Evolutionary conservation across 1,140 invertebrate species (phyloP).

Genomic region (Metaphire vulgaris): DNA sequence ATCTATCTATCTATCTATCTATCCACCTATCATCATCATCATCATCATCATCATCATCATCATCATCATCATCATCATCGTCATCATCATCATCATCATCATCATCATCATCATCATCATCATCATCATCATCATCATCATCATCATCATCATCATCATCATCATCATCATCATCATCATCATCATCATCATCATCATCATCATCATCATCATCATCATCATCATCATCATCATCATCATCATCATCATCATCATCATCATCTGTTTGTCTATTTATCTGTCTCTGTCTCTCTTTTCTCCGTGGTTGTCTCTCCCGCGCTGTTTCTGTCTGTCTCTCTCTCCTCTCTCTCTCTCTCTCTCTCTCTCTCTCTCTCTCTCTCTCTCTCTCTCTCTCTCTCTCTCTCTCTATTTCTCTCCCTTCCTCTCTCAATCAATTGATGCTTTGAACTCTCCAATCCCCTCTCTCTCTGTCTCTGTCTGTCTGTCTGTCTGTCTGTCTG

Average conservation of each 20-base stretch:
- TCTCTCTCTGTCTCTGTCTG: not conserved
- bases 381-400: not conserved
- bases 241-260: no score
- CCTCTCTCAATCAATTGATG: not conserved
- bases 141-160: slow-evolving; percentile 29
- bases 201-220: slow-evolving; percentile 30
- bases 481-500: not conserved
- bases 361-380: no score
- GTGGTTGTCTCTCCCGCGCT: no score
- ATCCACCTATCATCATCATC: no score
- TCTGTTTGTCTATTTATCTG: no score
- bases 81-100: slow-evolving; percentile 30
- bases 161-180: slow-evolving; percentile 30
- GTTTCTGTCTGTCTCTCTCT: no score
- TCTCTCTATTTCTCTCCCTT: not conserved
- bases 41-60: slow-evolving; percentile 24
- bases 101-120: slow-evolving; percentile 31
- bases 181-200: slow-evolving; percentile 29
- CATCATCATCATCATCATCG: slow-evolving; percentile 27
- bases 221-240: slow-evolving; percentile 30
- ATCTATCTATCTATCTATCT: no score
- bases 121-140: slow-evolving; percentile 30
- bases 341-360: no score
- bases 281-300: no score
- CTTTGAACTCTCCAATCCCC: not conserved